These are phyloP conservation scores for Deroplatys truncata DNA, from an alignment of 2,888 invertebrate genomes.

Conservation along the genomic window DNA sequence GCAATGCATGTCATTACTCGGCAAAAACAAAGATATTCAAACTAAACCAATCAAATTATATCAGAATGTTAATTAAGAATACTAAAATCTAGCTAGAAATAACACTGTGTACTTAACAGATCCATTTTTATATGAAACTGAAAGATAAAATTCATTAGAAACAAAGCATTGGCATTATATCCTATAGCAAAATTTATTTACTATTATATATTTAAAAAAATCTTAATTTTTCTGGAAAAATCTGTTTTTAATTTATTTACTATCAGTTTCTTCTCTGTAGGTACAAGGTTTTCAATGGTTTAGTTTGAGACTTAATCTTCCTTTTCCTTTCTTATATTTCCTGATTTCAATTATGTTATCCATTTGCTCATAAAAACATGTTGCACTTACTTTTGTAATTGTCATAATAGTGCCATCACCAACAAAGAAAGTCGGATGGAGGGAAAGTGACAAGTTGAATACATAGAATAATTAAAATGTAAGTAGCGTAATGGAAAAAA, in stretches of 20 bases:
- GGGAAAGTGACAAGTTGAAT: not conserved
- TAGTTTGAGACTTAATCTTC: not conserved
- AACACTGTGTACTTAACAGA: not conserved
- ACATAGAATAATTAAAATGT: not conserved
- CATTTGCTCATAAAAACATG: not conserved
- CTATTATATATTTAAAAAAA: not conserved
- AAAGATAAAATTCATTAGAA: not conserved
- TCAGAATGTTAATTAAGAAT: not conserved
- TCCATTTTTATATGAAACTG: not conserved
- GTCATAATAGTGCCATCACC: not conserved
- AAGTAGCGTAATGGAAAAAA: constrained; percentile 10
- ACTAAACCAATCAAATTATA: not conserved
- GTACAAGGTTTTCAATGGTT: not conserved
- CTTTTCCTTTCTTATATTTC: not conserved
- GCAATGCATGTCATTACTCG: not conserved
- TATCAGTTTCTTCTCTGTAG: not conserved
- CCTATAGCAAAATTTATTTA: not conserved
- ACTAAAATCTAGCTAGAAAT: not conserved
- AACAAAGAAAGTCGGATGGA: constrained; percentile 1
- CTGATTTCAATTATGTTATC: not conserved
- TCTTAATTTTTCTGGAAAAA: not conserved
- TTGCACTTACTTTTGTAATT: not conserved
- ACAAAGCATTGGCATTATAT: not conserved
- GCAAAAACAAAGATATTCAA: not conserved
- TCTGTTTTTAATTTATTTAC: not conserved